A percentile compares a stretch with the other conserved stretches of the same genome.
phyloP scores from a whole-genome alignment of 2,797 vertebrate genomes.

The Danio albolineatus region DNA sequence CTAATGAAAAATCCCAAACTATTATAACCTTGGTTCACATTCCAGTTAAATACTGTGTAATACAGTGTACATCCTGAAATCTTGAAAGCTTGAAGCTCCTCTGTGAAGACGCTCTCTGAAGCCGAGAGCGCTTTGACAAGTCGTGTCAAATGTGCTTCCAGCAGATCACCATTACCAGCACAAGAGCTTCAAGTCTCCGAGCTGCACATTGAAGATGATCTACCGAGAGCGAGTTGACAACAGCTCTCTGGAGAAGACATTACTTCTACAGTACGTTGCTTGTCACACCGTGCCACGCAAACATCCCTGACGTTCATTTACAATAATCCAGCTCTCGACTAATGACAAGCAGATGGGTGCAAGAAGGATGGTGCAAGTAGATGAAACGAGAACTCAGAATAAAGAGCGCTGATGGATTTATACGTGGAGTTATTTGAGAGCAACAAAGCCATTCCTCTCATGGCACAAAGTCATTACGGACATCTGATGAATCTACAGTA shows the following conservation, averaged over 20 bases:
- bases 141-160: background rate
- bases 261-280: background rate
- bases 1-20: too few relatives aligned
- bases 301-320: conserved; percentile 20
- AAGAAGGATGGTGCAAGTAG: conserved; percentile 43
- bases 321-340: conserved; percentile 35
- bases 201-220: conserved; percentile 22
- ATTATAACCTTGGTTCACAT: too few relatives aligned
- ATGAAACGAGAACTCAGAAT: conserved; percentile 4
- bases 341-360: conserved; percentile 61
- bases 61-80: background rate
- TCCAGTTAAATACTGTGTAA: too few relatives aligned
- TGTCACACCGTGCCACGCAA: conserved; percentile 15
- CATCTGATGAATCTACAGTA: conserved; percentile 38
- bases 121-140: conserved; percentile 53
- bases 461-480: conserved; percentile 7
- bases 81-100: background rate
- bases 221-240: conserved; percentile 12
- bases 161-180: background rate
- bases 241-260: conserved; percentile 29
- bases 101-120: conserved; percentile 46
- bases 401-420: conserved; percentile 20
- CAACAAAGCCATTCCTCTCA: background rate
- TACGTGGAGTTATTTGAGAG: background rate
- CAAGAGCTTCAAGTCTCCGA: background rate